Evolutionary conservation across 30 jellyfish, hydroid and myxozoan species (phyloP).

Genomic region (Cassiopea xamachana): DNA sequence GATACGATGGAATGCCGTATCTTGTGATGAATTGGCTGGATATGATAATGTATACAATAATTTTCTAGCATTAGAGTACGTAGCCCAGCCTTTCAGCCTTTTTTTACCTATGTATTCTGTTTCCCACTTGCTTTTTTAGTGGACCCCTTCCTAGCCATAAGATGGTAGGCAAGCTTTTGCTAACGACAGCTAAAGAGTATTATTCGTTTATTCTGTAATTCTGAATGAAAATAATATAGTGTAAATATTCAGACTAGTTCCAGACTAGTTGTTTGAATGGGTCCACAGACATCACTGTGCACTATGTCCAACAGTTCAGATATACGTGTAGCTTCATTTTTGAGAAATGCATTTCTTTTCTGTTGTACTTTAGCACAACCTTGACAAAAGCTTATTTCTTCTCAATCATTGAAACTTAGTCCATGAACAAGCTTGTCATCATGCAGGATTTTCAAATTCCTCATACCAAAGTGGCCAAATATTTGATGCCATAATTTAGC

Average conservation of each 20-base stretch:
- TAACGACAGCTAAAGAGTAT: no score
- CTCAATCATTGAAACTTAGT: slow-evolving; percentile 5
- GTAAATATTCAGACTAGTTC: slow-evolving; percentile 34
- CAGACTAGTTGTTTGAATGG: slow-evolving; percentile 19
- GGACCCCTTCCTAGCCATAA: no score
- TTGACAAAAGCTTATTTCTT: slow-evolving; percentile 10
- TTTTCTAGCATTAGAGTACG: no score
- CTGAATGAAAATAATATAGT: no score
- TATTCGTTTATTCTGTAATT: no score
- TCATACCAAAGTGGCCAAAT: slow-evolving; percentile 9
- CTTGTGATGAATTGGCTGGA: no score
- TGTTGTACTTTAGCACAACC: slow-evolving; percentile 23
- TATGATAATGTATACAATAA: no score
- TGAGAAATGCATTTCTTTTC: slow-evolving; percentile 39
- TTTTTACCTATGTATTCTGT: no score
- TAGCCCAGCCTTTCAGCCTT: no score
- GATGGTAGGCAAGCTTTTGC: no score
- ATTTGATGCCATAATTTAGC: not conserved
- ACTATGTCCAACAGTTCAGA: slow-evolving; percentile 13
- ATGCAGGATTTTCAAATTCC: slow-evolving; percentile 14
- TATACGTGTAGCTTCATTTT: slow-evolving; percentile 49
- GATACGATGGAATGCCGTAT: no score
- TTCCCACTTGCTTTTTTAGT: no score
- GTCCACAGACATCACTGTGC: slow-evolving; percentile 41
- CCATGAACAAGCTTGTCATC: slow-evolving; percentile 24